Percentiles rank a stretch among this genome's conserved stretches.
Evolutionary conservation across 2,888 invertebrate genomes (phyloP).

Genomic region (Anaspis maculata): DNA sequence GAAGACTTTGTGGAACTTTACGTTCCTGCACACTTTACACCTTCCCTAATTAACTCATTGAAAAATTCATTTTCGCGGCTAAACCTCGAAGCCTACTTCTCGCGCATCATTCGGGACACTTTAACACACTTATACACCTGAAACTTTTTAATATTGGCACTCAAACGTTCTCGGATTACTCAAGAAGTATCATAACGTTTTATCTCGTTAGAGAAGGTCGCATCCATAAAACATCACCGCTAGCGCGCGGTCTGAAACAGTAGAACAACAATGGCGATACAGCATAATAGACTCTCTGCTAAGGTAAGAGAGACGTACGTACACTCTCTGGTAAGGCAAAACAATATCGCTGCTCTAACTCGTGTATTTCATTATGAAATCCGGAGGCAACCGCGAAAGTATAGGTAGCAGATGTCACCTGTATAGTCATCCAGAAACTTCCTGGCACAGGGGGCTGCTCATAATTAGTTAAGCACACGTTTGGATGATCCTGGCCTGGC

Average conservation of each 20-base stretch:
- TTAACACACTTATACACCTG: too few relatives aligned
- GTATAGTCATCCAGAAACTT: slow-evolving; percentile 22
- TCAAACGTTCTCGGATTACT: too few relatives aligned
- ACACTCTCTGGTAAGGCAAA: slow-evolving; percentile 5
- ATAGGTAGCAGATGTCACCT: slow-evolving; percentile 29
- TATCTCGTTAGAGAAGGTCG: too few relatives aligned
- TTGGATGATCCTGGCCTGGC: slow-evolving; percentile 12
- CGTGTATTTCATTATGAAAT: slow-evolving; percentile 18
- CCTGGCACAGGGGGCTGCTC: slow-evolving; percentile 19
- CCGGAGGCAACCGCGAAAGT: slow-evolving; percentile 19
- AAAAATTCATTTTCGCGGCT: too few relatives aligned
- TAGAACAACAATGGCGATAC: too few relatives aligned
- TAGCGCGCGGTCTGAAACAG: too few relatives aligned
- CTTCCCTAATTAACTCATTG: slow-evolving; percentile 8
- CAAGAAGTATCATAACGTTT: too few relatives aligned
- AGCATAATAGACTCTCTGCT: background rate
- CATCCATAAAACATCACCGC: too few relatives aligned
- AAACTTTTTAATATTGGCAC: too few relatives aligned
- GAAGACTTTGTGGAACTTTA: slow-evolving; percentile 4
- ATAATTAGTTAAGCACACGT: slow-evolving; percentile 22
- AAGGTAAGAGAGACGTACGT: background rate
- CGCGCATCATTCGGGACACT: too few relatives aligned
- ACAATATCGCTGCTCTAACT: slow-evolving; percentile 10
- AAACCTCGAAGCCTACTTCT: too few relatives aligned
- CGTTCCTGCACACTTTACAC: slow-evolving; percentile 5